phyloP scores from a whole-genome alignment of 2,888 invertebrate genomes.

The Lasioglossum morio region DNA sequence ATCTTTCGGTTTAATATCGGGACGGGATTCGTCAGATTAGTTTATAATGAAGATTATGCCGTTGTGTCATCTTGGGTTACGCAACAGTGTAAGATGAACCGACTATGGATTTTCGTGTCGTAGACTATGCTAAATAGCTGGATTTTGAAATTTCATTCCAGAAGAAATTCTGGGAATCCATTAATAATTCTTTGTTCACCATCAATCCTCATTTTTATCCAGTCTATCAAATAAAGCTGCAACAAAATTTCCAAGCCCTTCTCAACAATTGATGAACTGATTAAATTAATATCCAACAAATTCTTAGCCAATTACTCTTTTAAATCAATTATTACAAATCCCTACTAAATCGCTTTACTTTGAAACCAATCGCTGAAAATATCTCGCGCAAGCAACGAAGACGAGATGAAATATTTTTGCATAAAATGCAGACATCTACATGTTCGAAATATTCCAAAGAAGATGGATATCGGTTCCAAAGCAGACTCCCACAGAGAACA shows the following conservation, averaged over 20 bases:
- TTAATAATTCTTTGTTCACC: background rate
- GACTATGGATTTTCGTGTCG: background rate
- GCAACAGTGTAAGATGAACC: background rate
- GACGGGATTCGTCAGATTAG: background rate
- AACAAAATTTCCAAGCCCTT: too few relatives aligned
- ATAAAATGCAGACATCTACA: too few relatives aligned
- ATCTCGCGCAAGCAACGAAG: background rate
- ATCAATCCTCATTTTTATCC: too few relatives aligned
- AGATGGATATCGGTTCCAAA: background rate
- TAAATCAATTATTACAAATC: background rate
- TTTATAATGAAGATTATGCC: background rate
- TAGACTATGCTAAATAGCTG: background rate
- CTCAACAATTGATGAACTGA: background rate
- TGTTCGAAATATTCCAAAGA: background rate
- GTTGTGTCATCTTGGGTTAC: background rate
- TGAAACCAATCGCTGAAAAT: background rate
- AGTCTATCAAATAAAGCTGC: background rate
- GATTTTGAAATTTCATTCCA: background rate
- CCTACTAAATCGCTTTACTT: background rate
- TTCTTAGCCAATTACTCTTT: too few relatives aligned
- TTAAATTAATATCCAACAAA: background rate
- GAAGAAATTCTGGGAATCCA: background rate
- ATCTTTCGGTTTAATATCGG: background rate
- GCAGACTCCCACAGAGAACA: background rate
- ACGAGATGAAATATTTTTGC: background rate